Base-by-base conservation (phyloP, 2,113 vertebrate species). In the Semicossyphus pulcher region DNA sequence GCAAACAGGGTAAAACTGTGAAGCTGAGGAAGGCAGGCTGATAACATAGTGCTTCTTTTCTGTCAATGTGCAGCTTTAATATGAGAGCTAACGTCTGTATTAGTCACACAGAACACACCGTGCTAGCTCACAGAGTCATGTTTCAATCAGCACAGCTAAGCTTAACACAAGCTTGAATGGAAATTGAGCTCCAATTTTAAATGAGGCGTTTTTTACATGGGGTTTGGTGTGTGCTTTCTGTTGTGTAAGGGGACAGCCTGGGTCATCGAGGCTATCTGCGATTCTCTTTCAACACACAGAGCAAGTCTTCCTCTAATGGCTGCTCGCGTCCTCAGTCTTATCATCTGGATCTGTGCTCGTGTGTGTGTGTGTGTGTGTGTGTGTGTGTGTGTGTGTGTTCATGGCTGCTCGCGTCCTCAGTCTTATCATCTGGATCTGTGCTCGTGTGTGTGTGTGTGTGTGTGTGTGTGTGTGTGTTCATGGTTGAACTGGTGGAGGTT, bases 401-500 rank as follows among this genome's bases (percentile, higher is more conserved):
- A 65, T 72, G 81, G 63, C 70, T 83, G 84, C n/a, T n/a, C 10
- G 8, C 87, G 77, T 79, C 66, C 63, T 70, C 66, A 21, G 62
- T 85, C 76, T 87, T 85, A 91, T 91, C 84, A 16, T 58, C 77
- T 45, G 32, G 34, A 88, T 91, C 84, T 83, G 44, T 41, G 70
- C 52, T 21, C 1, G 48, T 48, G 53, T 64, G 31, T 57, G 61
- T 56, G 52, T 61, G 31, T 51, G 61, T 37, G 26, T 51, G 61
- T 58, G 58, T 72, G 56, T 60, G 60, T 63, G 61, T 56, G 53
- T 20, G 41, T 79, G 74, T 42, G 66, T 60, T 69, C 76, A 65
- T 72, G 81, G 63, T 72, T 83, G 84, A 76, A 80, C 79, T 75
- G 61, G 77, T 80, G 11, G 77, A 78, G 76, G 72, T 76, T 83